Percentiles rank a stretch among this genome's conserved stretches.
Conservation (phyloP, 2,888 invertebrate genomes). For the Acrobeloides nanus region DNA sequence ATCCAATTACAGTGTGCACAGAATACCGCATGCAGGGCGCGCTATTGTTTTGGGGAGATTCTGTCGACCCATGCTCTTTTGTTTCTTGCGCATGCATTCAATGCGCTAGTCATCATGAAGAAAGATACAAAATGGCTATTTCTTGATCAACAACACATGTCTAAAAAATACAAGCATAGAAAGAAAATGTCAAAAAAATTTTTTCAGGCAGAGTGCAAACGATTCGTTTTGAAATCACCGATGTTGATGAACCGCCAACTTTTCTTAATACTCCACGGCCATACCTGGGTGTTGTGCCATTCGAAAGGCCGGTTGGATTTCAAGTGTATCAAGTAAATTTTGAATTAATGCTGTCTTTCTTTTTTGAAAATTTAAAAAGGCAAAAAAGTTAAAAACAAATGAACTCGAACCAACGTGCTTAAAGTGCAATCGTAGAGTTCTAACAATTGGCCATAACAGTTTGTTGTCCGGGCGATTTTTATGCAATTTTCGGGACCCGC, state of each 20-base stretch:
- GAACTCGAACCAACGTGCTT: no score
- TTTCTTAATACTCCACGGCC: slow-evolving; percentile 93
- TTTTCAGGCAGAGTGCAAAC: slow-evolving; percentile 26
- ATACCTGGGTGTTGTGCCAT: slow-evolving; percentile 65
- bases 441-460: no score
- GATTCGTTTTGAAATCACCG: slow-evolving; percentile 29
- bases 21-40: no score
- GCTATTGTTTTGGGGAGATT: no score
- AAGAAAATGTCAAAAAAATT: slow-evolving; percentile 24
- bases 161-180: slow-evolving; percentile 12
- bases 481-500: no score
- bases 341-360: background rate
- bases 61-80: no score
- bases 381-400: no score
- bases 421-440: no score
- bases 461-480: no score
- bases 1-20: no score
- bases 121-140: background rate
- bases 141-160: background rate
- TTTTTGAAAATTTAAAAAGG: no score
- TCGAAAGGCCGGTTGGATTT: slow-evolving; percentile 36
- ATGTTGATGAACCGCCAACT: slow-evolving; percentile 79
- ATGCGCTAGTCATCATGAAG: background rate
- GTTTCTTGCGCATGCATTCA: background rate
- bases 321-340: slow-evolving; percentile 33